A percentile compares a stretch with the other conserved stretches of the same genome.
These are phyloP conservation scores for Drosophila athabasca DNA, from an alignment of 1,140 invertebrate species.

Conservation along the genomic window DNA sequence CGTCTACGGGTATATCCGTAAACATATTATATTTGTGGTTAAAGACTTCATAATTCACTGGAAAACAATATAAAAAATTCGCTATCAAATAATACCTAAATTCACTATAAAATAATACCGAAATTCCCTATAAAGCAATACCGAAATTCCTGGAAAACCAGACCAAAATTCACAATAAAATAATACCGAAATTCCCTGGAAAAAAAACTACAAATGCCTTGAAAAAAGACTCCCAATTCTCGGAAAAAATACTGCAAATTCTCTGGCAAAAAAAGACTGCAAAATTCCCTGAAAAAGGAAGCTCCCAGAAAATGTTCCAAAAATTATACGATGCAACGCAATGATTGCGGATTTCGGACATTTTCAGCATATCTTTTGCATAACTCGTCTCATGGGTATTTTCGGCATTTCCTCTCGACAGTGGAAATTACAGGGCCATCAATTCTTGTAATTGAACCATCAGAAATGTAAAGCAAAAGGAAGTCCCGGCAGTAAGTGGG, in stretches of 20 bases:
- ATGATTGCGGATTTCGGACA: slow-evolving; percentile 8
- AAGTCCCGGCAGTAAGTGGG: slow-evolving; percentile 9
- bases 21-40: no score
- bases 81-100: no score
- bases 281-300: no score
- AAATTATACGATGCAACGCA: background rate
- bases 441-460: slow-evolving; percentile 34
- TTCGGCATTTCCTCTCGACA: slow-evolving; percentile 6
- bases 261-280: background rate
- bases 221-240: no score
- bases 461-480: slow-evolving; percentile 29
- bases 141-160: background rate
- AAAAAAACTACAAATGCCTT: background rate
- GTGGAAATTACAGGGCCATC: slow-evolving; percentile 37
- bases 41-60: no score
- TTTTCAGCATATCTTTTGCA: background rate
- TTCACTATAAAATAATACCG: no score
- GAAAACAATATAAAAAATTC: no score
- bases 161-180: no score
- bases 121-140: no score
- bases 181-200: background rate
- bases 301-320: background rate
- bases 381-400: slow-evolving; percentile 13
- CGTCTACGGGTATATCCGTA: no score
- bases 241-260: background rate